Conservation (phyloP, 2,797 vertebrate species). For the Microcaecilia unicolor region DNA sequence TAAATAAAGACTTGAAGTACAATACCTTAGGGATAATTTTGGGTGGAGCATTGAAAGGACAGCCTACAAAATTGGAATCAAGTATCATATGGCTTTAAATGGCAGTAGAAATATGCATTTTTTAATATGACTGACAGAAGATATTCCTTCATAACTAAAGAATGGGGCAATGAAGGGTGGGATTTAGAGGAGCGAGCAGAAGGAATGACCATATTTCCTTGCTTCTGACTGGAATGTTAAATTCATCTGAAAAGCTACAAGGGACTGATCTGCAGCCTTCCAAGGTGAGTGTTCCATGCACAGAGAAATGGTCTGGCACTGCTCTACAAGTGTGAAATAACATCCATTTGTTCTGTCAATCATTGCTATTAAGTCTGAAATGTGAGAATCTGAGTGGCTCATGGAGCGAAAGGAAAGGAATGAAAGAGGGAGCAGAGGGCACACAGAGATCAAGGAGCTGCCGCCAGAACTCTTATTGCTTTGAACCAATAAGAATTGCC, state of each 20-base stretch:
- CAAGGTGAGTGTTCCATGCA: neutral
- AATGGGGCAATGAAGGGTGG: no score
- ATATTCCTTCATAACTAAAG: no score
- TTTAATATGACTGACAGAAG: no score
- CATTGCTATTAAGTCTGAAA: neutral
- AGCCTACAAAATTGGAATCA: no score
- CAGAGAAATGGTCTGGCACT: neutral
- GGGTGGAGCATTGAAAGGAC: no score
- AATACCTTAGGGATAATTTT: no score
- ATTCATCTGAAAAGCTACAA: neutral
- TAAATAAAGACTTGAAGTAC: no score
- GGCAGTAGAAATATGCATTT: no score
- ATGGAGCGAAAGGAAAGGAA: neutral
- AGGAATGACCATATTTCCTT: accelerated
- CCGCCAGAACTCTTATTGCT: neutral
- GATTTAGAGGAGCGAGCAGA: no score
- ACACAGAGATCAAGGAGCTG: neutral
- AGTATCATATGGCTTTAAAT: no score
- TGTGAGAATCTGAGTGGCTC: neutral
- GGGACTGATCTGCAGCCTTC: neutral
- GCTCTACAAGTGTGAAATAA: neutral
- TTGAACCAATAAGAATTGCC: neutral
- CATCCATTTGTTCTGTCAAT: conserved; percentile 12
- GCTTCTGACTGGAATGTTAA: neutral
- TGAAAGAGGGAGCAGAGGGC: neutral